A percentile compares a stretch with the other conserved stretches of the same genome.
Evolutionary conservation across 2,113 vertebrate species (phyloP).

Genomic region (Hyperopisus bebe): DNA sequence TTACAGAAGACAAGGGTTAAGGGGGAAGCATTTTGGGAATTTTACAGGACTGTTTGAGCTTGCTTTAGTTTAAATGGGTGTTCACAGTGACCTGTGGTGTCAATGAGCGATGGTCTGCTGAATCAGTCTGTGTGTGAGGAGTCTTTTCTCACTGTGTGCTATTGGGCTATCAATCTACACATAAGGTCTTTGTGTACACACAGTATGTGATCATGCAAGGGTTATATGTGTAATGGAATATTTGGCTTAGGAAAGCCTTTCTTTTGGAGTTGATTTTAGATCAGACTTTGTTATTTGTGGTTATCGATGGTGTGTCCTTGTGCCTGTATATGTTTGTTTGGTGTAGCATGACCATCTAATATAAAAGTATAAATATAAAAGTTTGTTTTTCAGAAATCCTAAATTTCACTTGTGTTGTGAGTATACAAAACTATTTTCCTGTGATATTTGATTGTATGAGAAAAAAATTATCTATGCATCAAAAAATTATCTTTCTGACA

Average conservation of each 20-base stretch:
- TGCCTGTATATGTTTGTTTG: not conserved
- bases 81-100: not conserved
- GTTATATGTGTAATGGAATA: not conserved
- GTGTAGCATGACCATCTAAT: not conserved
- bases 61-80: constrained; percentile 1
- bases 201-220: not conserved
- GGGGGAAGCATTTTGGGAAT: not conserved
- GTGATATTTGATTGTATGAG: not conserved
- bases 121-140: not conserved
- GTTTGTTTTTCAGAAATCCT: not conserved
- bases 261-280: not conserved
- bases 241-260: not conserved
- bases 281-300: not conserved
- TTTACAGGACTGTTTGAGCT: constrained; percentile 1
- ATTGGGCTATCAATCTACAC: not conserved
- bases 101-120: not conserved
- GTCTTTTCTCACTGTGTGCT: not conserved
- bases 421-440: not conserved
- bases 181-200: not conserved
- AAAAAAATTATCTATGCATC: not conserved
- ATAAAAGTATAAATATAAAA: not conserved
- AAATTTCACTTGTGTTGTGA: constrained; percentile 1
- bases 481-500: not conserved
- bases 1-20: not conserved
- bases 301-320: not conserved